Evolutionary conservation across 2,888 invertebrate genomes (phyloP).

Genomic region (Ramazzottius varieornatus): DNA sequence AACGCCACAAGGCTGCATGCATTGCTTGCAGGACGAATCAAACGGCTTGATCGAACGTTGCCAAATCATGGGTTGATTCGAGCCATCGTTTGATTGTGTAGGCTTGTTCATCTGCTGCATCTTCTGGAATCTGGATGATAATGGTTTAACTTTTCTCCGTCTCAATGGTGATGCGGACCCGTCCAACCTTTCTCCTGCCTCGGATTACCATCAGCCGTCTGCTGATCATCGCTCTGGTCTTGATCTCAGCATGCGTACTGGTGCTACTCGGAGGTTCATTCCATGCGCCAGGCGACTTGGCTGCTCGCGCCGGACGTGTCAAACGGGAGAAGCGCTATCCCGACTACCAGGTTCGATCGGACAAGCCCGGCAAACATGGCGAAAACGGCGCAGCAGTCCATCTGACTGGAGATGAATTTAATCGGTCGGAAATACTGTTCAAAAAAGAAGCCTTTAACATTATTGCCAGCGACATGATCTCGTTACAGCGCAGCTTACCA

Average conservation of each 20-base stretch:
- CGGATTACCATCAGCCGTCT: background rate
- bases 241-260: background rate
- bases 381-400: constrained; percentile 10
- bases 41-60: too few relatives aligned
- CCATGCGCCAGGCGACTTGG: background rate
- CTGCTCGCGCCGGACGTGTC: background rate
- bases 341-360: background rate
- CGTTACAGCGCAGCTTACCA: constrained; percentile 48
- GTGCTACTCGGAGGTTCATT: background rate
- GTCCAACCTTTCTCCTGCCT: background rate
- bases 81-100: too few relatives aligned
- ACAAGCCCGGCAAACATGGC: background rate
- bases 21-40: too few relatives aligned
- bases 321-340: background rate
- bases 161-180: background rate
- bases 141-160: too few relatives aligned
- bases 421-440: constrained; percentile 36
- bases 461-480: constrained; percentile 57
- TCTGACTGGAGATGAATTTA: constrained; percentile 29
- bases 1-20: too few relatives aligned
- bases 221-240: background rate
- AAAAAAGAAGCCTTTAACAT: constrained; percentile 64
- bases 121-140: too few relatives aligned
- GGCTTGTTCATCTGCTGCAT: too few relatives aligned
- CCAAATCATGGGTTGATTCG: too few relatives aligned